These are phyloP conservation scores for Ridgeia piscesae DNA, from an alignment of 1,140 invertebrate genomes.

Conservation along the genomic window DNA sequence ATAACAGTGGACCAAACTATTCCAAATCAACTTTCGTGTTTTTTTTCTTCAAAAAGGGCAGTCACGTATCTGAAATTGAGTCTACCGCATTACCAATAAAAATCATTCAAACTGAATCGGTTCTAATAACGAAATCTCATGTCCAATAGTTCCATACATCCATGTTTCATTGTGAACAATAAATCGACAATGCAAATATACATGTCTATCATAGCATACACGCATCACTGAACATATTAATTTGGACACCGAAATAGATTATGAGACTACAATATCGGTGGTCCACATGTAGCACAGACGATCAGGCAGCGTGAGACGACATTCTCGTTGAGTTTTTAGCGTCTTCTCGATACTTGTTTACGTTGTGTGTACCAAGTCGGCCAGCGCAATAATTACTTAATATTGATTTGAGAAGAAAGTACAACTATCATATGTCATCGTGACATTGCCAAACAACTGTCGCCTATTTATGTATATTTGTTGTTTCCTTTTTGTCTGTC, in stretches of 20 bases:
- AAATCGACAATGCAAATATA: not conserved
- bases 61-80: too few relatives aligned
- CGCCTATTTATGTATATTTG: too few relatives aligned
- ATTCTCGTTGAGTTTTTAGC: not conserved
- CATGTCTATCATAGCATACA: not conserved
- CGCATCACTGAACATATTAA: not conserved
- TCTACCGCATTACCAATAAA: too few relatives aligned
- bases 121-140: too few relatives aligned
- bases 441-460: not conserved
- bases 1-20: too few relatives aligned
- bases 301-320: not conserved
- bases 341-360: not conserved
- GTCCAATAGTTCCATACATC: not conserved
- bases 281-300: too few relatives aligned
- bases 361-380: not conserved
- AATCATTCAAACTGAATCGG: too few relatives aligned
- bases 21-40: too few relatives aligned
- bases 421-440: not conserved
- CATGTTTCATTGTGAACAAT: not conserved
- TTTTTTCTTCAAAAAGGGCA: too few relatives aligned
- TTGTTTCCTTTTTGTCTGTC: not conserved
- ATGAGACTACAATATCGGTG: not conserved
- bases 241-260: not conserved
- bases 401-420: not conserved
- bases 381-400: not conserved